Base-by-base conservation (phyloP, 2,113 vertebrate species). In the Coturnix japonica region DNA sequence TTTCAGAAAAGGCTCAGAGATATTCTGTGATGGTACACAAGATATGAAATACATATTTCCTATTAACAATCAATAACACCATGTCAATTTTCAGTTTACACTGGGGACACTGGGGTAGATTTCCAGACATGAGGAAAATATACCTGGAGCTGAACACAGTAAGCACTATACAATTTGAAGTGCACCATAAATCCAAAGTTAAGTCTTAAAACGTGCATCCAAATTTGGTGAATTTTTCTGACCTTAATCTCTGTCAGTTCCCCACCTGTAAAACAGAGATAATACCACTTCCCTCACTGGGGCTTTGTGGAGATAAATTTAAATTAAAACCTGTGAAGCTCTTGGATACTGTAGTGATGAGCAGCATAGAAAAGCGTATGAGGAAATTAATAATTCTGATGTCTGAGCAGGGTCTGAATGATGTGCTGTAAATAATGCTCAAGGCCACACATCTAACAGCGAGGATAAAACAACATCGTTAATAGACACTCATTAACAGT, bases 381-480 rank as follows among this genome's bases (percentile, higher is more conserved):
- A 91, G 61, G 80, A 93, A 95, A 95, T 95, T 95, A 95, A 85
- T 80, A 95, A 94, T 90, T 94, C 82, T 74, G 35, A 83, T 35
- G 1, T 69, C 65, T 67, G 85, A 88, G 51, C 33, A 53, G 43
- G 56, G 56, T 76, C 60, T 83, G 85, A 91, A 80, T 2, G 11
- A 85, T 0, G 7, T 5, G 0, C 65, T 81, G 64, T 81, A 91
- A 95, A 91, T 78, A 95, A 90, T 44, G 39, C 80, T 78, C 67
- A 83, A 53, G 93, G 61, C 20, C 72, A 85, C 30, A 56, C 43
- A 87, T 74, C 75, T 64, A 72, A 91, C 43, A 81, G 20, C 51
- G 13, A 85, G 6, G 26, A 81, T 77, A 78, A 78, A 92, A 94
- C 30, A 76, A 11, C 31, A 75, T 15, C 60, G 54, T 21, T 0